phyloP scores from a whole-genome alignment of 2,888 invertebrate species.

The Nomada fucata region DNA sequence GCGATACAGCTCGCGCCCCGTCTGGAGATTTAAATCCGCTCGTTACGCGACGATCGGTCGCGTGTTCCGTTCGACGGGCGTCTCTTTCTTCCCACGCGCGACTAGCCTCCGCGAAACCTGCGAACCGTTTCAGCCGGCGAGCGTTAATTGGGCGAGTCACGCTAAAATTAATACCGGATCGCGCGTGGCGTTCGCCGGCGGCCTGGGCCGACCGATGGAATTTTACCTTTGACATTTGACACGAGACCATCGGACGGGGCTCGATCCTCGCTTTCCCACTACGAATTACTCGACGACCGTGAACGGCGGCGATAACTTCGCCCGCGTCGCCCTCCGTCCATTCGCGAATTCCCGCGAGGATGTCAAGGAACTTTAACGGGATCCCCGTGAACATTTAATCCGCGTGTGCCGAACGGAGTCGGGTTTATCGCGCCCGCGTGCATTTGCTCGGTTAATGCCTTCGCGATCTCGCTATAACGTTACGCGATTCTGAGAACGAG shows the following conservation, averaged over 20 bases:
- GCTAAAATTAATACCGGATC: slow-evolving; percentile 47
- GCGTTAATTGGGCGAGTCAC: slow-evolving; percentile 4
- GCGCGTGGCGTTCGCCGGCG: slow-evolving; percentile 15
- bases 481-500: slow-evolving; percentile 52
- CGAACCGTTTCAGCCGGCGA: slow-evolving; percentile 41
- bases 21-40: slow-evolving; percentile 59
- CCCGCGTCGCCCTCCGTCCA: slow-evolving; percentile 9
- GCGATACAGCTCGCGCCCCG: slow-evolving; percentile 38
- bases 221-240: slow-evolving; percentile 54
- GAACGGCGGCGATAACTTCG: not conserved
- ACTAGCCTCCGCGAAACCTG: slow-evolving; percentile 74
- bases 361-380: slow-evolving; percentile 58
- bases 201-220: slow-evolving; percentile 15
- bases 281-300: not conserved
- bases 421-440: slow-evolving; percentile 58
- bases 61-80: slow-evolving; percentile 41
- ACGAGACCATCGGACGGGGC: not conserved
- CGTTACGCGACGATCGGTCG: slow-evolving; percentile 57
- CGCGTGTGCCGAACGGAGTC: slow-evolving; percentile 43
- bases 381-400: slow-evolving; percentile 53
- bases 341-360: slow-evolving; percentile 48
- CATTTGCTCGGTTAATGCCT: slow-evolving; percentile 27
- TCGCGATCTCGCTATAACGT: slow-evolving; percentile 43
- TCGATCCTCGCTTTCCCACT: slow-evolving; percentile 7
- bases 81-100: slow-evolving; percentile 64